Evolutionary conservation across 1,140 invertebrate genomes (phyloP), one percentile per base, ranked within the genome.

Genomic region (Bombus terrestris): DNA sequence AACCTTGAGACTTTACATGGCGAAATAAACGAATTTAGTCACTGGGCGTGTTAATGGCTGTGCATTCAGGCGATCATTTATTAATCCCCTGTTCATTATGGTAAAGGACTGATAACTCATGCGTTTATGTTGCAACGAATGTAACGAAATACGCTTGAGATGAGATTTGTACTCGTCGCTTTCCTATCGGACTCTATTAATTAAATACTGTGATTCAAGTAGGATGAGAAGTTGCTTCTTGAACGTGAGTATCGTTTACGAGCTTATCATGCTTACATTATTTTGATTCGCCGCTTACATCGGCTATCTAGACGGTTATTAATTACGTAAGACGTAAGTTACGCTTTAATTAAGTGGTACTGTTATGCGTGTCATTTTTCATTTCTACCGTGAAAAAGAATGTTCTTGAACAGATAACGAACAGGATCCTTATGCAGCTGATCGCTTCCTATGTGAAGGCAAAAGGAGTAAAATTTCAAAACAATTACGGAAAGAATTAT

Each of bases 261-360:
- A 53, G 47, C n/a, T 32, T 43, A 53, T 41, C 73, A 6, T 8
- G 18, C 32, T 25, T 53, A 32, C 72, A 28, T 43, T 32, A 9
- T 12, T 75, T 12, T 22, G 41, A 75, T 53, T 75, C 10, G 35
- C n/a, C 41, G 41, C 3, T 71, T 15, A 39, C 39, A 71, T 37
- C 37, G 3, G 3, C 18, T n/a, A 71, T 53, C 72, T n/a, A 12
- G 41, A 53, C 43, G 32, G 32, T 75, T 47, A 75, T 53, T 75
- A 75, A 75, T 75, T 35, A 53, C 47, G 32, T 8, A 53, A 53
- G 5, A 53, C 18, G 18, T 25, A 35, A 75, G 43, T 53, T 53
- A 35, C 73, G 43, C 32, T 53, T 75, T 53, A 75, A 75, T 75
- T 75, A 75, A 53, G 43, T 32, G 73, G 43, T 53, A 35, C 32